phyloP scores from a whole-genome alignment of 2,797 vertebrate species.

The Sebastes diploproa region DNA sequence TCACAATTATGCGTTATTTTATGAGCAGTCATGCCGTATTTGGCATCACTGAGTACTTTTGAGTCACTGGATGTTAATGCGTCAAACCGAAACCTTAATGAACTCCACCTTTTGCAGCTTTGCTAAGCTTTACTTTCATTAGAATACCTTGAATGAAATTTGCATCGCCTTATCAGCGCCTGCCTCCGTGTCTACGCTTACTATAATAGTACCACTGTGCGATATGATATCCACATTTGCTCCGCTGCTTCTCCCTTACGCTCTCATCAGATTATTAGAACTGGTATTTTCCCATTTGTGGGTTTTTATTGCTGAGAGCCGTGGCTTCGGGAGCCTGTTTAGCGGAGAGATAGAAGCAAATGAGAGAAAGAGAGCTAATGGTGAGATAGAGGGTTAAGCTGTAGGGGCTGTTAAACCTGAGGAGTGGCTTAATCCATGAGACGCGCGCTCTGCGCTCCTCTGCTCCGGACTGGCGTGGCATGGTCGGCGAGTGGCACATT shows the following conservation, averaged over 20 bases:
- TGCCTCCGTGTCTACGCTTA: conserved; percentile 30
- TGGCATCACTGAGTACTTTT: conserved; percentile 16
- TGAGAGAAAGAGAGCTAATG: conserved; percentile 49
- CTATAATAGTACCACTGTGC: conserved; percentile 41
- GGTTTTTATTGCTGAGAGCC: conserved; percentile 56
- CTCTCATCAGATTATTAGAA: conserved; percentile 68
- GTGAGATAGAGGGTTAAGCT: conserved; percentile 56
- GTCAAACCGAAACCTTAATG: conserved; percentile 31
- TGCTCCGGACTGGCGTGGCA: conserved; percentile 55
- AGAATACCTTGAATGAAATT: conserved; percentile 40
- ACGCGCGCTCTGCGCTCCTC: conserved; percentile 50
- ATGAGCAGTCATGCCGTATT: background rate
- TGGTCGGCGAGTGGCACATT: conserved; percentile 43
- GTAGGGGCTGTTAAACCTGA: conserved; percentile 61
- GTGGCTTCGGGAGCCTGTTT: conserved; percentile 59
- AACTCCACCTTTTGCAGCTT: conserved; percentile 36
- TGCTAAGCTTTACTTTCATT: conserved; percentile 49
- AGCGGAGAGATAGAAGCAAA: conserved; percentile 34
- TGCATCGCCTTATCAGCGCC: conserved; percentile 60
- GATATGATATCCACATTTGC: conserved; percentile 60
- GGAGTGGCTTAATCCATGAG: conserved; percentile 64
- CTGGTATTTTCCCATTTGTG: conserved; percentile 65
- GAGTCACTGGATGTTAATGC: conserved; percentile 21
- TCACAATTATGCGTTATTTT: conserved; percentile 7
- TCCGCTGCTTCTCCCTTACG: conserved; percentile 30